Conservation (phyloP, 2,888 invertebrate genomes). For the Tachystola acroxantha region DNA sequence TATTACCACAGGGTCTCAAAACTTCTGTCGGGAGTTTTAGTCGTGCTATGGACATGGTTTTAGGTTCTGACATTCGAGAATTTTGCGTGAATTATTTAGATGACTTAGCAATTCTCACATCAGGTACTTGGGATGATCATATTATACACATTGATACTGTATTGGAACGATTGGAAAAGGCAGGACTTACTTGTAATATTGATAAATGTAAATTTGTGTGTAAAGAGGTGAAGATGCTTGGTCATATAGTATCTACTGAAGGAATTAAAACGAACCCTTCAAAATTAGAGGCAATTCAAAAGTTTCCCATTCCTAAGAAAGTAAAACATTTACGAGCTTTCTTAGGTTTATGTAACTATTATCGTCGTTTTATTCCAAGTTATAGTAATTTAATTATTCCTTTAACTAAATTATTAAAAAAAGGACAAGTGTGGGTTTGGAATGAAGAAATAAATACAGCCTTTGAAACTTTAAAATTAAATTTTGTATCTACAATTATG, state of each 20-base stretch:
- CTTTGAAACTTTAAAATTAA: slow-evolving; percentile 16
- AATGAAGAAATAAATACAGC: slow-evolving; percentile 8
- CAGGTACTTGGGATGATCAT: slow-evolving; percentile 13
- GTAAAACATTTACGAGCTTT: slow-evolving; percentile 21
- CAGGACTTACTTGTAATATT: slow-evolving; percentile 3
- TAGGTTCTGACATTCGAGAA: slow-evolving; percentile 16
- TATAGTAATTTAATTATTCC: no score
- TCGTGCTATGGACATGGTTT: slow-evolving; percentile 21
- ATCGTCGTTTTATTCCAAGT: no score
- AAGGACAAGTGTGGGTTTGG: slow-evolving; percentile 15
- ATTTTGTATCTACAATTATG: slow-evolving; percentile 12
- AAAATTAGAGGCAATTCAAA: slow-evolving; percentile 10
- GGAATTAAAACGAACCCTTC: slow-evolving; percentile 11
- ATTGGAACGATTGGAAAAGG: slow-evolving; percentile 5
- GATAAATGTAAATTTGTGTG: no score
- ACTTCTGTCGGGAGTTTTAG: slow-evolving; percentile 20
- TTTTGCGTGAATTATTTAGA: no score
- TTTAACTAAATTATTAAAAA: slow-evolving; percentile 18
- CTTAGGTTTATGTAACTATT: slow-evolving; percentile 21
- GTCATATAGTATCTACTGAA: slow-evolving; percentile 15
- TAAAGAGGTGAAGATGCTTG: slow-evolving; percentile 18
- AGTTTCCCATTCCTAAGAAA: slow-evolving; percentile 19
- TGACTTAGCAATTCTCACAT: slow-evolving; percentile 18
- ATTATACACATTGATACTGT: slow-evolving; percentile 14
- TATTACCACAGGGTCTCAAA: slow-evolving; percentile 19